Evolutionary conservation across 2,888 invertebrate species (phyloP).

Genomic region (Cataglyphis rosenhaueri): DNA sequence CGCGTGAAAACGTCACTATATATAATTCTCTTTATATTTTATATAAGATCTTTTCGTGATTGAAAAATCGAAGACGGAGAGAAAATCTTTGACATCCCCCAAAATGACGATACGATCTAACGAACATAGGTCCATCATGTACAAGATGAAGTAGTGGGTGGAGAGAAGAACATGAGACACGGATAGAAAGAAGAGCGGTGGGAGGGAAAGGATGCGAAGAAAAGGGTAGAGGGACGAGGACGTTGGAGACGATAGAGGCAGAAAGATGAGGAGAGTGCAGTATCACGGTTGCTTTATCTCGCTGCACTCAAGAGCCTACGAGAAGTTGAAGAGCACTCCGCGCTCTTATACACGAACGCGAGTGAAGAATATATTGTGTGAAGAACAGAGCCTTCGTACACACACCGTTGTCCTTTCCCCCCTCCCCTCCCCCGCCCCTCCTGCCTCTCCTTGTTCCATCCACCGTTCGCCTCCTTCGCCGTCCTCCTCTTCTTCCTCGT

Average conservation of each 20-base stretch:
- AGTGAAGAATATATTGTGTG: conserved; percentile 69
- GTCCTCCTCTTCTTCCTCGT: conserved; percentile 34
- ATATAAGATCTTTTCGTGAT: neutral
- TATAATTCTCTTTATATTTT: neutral
- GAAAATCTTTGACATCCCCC: conserved; percentile 10
- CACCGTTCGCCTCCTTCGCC: conserved; percentile 13
- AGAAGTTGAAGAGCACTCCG: conserved; percentile 71
- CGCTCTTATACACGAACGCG: conserved; percentile 65
- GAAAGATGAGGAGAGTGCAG: conserved; percentile 57
- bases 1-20: no score
- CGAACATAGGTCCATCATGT: conserved; percentile 18
- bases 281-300: conserved; percentile 78
- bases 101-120: conserved; percentile 40
- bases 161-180: conserved; percentile 57
- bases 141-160: conserved; percentile 54
- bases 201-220: conserved; percentile 54
- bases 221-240: conserved; percentile 64
- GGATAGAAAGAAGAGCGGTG: conserved; percentile 47
- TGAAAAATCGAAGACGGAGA: neutral
- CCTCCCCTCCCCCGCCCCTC: neutral
- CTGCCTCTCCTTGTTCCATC: conserved; percentile 21
- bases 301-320: conserved; percentile 62
- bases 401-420: conserved; percentile 60
- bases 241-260: conserved; percentile 55
- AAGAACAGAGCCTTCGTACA: conserved; percentile 70